These are phyloP conservation scores for Allobates femoralis DNA, from an alignment of 2,797 vertebrate genomes.

Conservation along the genomic window DNA sequence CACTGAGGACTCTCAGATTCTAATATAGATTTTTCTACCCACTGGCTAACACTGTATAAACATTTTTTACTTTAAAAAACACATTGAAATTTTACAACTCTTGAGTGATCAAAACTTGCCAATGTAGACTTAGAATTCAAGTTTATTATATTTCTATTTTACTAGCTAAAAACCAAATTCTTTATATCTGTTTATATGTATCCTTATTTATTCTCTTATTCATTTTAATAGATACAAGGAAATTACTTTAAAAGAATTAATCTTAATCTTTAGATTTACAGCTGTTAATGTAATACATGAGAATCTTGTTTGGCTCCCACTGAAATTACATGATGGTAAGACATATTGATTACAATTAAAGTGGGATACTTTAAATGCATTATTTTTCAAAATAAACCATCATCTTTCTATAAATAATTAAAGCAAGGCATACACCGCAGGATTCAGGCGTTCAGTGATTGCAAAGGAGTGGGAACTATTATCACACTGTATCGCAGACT, in stretches of 20 bases:
- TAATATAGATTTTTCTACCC: too few relatives aligned
- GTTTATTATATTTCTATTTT: neutral
- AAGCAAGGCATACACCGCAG: constrained; percentile 69
- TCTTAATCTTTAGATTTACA: neutral
- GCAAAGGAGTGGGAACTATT: constrained; percentile 70
- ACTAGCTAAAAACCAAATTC: neutral
- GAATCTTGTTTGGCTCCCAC: constrained; percentile 43
- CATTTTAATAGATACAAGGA: neutral
- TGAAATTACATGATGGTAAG: constrained; percentile 68
- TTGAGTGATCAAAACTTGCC: too few relatives aligned
- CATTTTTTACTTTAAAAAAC: too few relatives aligned
- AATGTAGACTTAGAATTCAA: neutral
- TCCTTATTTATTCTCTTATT: neutral
- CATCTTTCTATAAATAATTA: constrained; percentile 73
- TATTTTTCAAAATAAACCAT: constrained; percentile 72
- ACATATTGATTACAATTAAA: constrained; percentile 72
- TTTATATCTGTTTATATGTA: neutral
- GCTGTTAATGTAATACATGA: constrained; percentile 1
- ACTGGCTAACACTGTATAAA: too few relatives aligned
- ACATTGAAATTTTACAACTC: too few relatives aligned
- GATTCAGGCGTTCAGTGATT: constrained; percentile 70
- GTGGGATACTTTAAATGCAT: constrained; percentile 70
- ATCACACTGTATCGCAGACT: constrained; percentile 69
- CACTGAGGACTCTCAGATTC: too few relatives aligned
- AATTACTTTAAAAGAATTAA: neutral